Percentiles rank a stretch among this genome's conserved stretches.
phyloP scores from a whole-genome alignment of 23 tunicate species.

The Corella eumyota region DNA sequence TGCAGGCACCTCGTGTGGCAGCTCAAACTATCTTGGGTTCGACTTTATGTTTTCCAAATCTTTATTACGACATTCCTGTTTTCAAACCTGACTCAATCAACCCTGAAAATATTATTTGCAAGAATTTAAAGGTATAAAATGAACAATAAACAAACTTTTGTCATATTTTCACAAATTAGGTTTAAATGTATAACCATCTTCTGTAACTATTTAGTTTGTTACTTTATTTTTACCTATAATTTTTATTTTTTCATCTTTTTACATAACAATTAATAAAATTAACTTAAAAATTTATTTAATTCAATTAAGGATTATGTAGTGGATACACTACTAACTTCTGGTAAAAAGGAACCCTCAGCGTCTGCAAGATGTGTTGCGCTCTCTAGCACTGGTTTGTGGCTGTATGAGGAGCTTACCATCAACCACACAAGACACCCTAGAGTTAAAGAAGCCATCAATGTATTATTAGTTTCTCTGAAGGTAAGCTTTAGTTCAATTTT shows the following conservation, averaged over 20 bases:
- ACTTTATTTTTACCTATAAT: too few relatives aligned
- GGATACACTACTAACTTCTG: slow-evolving; percentile 58
- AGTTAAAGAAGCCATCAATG: slow-evolving; percentile 72
- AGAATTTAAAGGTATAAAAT: slow-evolving; percentile 55
- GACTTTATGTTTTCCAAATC: slow-evolving; percentile 49
- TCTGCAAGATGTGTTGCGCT: slow-evolving; percentile 79
- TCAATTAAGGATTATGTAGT: slow-evolving; percentile 62
- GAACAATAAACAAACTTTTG: too few relatives aligned
- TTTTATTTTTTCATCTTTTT: background rate
- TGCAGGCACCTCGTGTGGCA: slow-evolving; percentile 82
- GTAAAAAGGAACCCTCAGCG: slow-evolving; percentile 67
- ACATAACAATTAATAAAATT: background rate
- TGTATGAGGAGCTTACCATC: slow-evolving; percentile 73
- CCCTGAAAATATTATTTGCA: slow-evolving; percentile 33
- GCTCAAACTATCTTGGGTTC: slow-evolving; percentile 83
- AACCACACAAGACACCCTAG: slow-evolving; percentile 32
- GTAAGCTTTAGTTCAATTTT: slow-evolving; percentile 6
- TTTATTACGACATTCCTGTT: slow-evolving; percentile 65
- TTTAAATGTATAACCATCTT: too few relatives aligned
- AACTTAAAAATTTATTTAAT: background rate
- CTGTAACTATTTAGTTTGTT: background rate
- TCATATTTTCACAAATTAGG: too few relatives aligned
- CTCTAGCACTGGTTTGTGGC: slow-evolving; percentile 79
- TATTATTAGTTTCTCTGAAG: slow-evolving; percentile 59
- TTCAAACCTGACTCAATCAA: slow-evolving; percentile 42